Evolutionary conservation across 1,140 invertebrate genomes (phyloP), one percentile per base, ranked within the genome.

Genomic region (Drosophila sucinea): DNA sequence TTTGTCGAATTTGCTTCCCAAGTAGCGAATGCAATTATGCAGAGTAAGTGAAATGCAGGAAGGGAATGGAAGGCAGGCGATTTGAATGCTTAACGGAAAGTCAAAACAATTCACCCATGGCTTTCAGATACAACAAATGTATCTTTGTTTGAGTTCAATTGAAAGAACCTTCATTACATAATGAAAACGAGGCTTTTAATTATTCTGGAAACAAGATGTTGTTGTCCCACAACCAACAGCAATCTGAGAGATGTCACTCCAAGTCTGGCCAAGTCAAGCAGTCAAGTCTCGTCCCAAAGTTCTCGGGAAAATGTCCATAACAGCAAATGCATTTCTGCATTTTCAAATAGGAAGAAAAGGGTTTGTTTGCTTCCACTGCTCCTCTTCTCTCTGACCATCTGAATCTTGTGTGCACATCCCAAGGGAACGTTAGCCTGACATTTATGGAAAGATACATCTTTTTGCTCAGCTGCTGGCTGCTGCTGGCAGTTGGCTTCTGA

Each of bases 1-100:
- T 76, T 77, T 77, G 74, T 77, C 60, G 64, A 64, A 58, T 70
- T 58, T 60, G 74, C 73, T 77, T 77, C 74, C 74, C 74, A 77
- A 77, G 74, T 77, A 77, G 74, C 74, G 10, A 70, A 70, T 55
- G 60, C 73, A 76, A 76, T 76, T 74, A 75, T 75, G 58, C 71
- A 47, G 75, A 58, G 67, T 75, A 58, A 67, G 47, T 51, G 7
- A 23, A 74, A 44, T 60, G 60, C 38, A 55, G 60, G 23, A 58
- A 54, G 54, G 54, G 57, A 62, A 61, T 17, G 17, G 17, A 55
- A 23, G 57, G 51, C 7, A 68, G 57, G 41, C 6, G 11, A 51
- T 51, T 23, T 32, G 10, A 40, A 32, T 38, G 17, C 32, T 60
- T 17, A 38, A 38, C 7, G 33, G 3, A 55, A 55, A 54, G 11